phyloP scores from a whole-genome alignment of 2,797 vertebrate species.

The Forpus xanthops region DNA sequence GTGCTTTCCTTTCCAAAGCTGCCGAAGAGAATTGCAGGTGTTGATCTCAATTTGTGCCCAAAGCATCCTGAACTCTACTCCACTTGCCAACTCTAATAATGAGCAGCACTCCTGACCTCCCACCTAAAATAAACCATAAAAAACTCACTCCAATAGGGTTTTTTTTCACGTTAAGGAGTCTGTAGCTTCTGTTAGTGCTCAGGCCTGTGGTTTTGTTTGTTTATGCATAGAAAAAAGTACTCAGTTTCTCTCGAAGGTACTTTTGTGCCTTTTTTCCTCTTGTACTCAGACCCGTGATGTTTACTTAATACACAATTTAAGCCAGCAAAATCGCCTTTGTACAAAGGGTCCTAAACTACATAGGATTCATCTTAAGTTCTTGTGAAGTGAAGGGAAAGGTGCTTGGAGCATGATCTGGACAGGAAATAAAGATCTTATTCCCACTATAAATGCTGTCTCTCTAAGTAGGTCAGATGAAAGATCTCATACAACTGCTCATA shows the following conservation, averaged over 20 bases:
- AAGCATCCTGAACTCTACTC: not conserved
- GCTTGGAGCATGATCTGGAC: not conserved
- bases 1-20: not conserved
- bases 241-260: not conserved
- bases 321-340: not conserved
- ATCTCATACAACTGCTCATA: not conserved
- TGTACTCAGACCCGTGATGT: not conserved
- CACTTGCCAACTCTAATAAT: not conserved
- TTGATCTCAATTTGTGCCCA: not conserved
- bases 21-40: constrained; percentile 43
- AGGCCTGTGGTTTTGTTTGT: not conserved
- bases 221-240: not conserved
- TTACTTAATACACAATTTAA: not conserved
- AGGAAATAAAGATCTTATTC: constrained; percentile 18
- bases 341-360: not conserved
- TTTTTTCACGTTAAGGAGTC: not conserved
- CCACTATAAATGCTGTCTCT: not conserved
- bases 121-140: not conserved
- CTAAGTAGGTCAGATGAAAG: not conserved
- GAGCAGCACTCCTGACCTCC: not conserved
- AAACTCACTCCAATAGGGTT: not conserved
- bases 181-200: not conserved
- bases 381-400: not conserved
- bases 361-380: not conserved
- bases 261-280: not conserved